Conservation (phyloP, 2,888 invertebrate species). For the Lochmaea capreae region DNA sequence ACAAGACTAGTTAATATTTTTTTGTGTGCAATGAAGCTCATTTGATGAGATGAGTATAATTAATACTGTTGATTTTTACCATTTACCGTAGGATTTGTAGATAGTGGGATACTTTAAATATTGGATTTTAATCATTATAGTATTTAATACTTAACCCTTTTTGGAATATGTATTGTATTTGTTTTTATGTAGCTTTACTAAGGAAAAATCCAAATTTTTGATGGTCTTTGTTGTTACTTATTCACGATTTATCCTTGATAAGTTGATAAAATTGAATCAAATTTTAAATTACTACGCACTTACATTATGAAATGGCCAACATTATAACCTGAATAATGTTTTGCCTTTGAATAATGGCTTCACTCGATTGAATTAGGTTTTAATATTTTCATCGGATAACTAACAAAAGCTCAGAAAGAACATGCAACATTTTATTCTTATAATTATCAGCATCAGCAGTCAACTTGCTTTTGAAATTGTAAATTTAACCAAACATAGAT, state of each 20-base stretch:
- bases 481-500: too few species aligned
- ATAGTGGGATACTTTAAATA: slow-evolving; percentile 44
- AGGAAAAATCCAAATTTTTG: slow-evolving; percentile 33
- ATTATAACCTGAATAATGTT: too few species aligned
- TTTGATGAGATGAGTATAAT: slow-evolving; percentile 30
- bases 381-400: too few species aligned
- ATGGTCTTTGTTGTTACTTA: slow-evolving; percentile 17
- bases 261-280: not conserved
- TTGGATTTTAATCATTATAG: slow-evolving; percentile 41
- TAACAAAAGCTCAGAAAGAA: too few species aligned
- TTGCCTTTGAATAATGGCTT: too few species aligned
- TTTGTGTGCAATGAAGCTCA: slow-evolving; percentile 45
- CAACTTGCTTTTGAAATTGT: too few species aligned
- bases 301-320: not conserved
- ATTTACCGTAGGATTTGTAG: slow-evolving; percentile 40
- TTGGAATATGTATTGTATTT: slow-evolving; percentile 51
- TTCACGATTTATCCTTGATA: not conserved
- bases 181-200: slow-evolving; percentile 46
- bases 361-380: too few species aligned
- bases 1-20: slow-evolving; percentile 16
- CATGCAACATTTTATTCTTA: too few species aligned
- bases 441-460: too few species aligned
- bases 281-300: not conserved
- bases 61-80: slow-evolving; percentile 39
- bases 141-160: slow-evolving; percentile 40